phyloP scores from a whole-genome alignment of 1,140 invertebrate species.

The Triops cancriformis region DNA sequence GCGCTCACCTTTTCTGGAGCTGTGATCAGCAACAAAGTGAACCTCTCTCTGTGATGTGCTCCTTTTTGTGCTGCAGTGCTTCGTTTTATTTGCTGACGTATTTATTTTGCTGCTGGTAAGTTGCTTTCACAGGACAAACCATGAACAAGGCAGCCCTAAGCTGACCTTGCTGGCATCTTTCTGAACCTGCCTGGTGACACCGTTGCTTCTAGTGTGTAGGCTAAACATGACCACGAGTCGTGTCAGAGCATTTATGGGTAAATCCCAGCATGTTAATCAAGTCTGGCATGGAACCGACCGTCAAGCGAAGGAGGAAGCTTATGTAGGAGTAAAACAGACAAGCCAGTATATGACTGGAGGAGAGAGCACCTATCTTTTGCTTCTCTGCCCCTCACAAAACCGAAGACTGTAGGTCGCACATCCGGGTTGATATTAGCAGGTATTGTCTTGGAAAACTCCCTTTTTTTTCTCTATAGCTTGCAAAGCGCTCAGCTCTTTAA shows the following conservation, averaged over 20 bases:
- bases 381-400: neutral
- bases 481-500: neutral
- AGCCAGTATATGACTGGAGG: neutral
- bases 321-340: conserved; percentile 5
- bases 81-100: too few species aligned
- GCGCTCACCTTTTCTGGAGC: neutral
- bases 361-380: neutral
- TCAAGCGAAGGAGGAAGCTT: conserved; percentile 9
- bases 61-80: neutral
- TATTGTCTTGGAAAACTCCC: conserved; percentile 10
- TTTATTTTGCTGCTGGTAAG: neutral
- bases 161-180: conserved; percentile 4
- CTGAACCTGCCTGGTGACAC: neutral
- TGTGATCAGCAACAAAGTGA: neutral
- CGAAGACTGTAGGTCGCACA: conserved; percentile 8
- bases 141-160: neutral
- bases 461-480: neutral
- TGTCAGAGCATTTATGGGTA: conserved; percentile 1
- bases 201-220: conserved; percentile 1
- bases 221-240: conserved; percentile 12
- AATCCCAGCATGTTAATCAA: conserved; percentile 14
- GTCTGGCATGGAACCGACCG: neutral
- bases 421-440: conserved; percentile 12
- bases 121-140: neutral
- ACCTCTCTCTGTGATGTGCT: neutral